Evolutionary conservation across 2,113 vertebrate species (phyloP).

Genomic region (Ivindomyrus marchei): DNA sequence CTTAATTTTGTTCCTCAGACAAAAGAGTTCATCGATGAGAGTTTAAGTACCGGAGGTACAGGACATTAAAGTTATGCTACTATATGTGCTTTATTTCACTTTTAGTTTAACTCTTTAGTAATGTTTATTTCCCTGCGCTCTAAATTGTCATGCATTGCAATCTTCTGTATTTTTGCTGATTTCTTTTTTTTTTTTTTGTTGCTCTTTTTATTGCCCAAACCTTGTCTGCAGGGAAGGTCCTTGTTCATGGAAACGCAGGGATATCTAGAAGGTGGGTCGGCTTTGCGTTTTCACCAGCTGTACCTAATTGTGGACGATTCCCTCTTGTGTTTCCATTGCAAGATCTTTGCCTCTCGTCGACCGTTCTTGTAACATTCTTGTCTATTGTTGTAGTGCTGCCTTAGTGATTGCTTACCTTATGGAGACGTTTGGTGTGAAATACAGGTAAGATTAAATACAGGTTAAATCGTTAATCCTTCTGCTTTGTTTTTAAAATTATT

Average conservation of each 20-base stretch:
- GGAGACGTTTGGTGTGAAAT: constrained; percentile 98
- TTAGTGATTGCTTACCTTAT: constrained; percentile 99
- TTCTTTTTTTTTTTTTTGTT: not conserved
- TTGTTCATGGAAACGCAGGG: constrained; percentile 97
- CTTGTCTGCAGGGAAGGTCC: constrained; percentile 78
- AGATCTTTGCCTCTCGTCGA: not conserved
- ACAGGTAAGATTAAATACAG: constrained; percentile 69
- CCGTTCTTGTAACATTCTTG: not conserved
- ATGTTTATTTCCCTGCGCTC: not conserved
- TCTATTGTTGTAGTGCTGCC: constrained; percentile 75
- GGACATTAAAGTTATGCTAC: not conserved
- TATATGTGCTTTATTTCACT: not conserved
- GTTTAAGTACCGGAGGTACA: constrained; percentile 93
- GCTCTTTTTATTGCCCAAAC: not conserved
- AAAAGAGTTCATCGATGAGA: constrained; percentile 98
- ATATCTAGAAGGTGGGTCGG: constrained; percentile 89
- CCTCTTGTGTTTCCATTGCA: not conserved
- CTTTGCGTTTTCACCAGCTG: not conserved
- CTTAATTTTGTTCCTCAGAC: constrained; percentile 60
- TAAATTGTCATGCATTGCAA: not conserved
- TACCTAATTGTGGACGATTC: not conserved
- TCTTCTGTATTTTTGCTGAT: not conserved
- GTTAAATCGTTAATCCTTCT: not conserved
- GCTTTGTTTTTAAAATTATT: not conserved
- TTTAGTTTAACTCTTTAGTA: not conserved